These are phyloP conservation scores for Aproaerema taeniolella DNA, from an alignment of 2,888 invertebrate species.

Conservation along the genomic window DNA sequence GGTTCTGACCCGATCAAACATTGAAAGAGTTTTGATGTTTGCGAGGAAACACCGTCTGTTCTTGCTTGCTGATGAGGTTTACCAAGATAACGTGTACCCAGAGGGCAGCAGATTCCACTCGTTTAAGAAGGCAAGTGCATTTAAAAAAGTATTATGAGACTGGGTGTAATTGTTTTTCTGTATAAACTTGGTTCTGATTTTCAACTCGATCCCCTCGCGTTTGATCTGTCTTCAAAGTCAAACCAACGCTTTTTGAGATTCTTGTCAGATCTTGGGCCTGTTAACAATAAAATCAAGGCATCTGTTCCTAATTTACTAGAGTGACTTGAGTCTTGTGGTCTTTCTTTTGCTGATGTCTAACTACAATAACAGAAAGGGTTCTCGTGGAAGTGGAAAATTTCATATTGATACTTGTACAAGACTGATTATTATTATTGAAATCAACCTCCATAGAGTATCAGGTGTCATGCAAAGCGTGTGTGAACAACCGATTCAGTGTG, in stretches of 20 bases:
- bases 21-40: constrained; percentile 94
- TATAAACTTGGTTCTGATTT: not conserved
- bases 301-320: too few relatives aligned
- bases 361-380: not conserved
- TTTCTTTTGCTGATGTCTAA: too few relatives aligned
- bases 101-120: not conserved
- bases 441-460: too few relatives aligned
- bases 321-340: too few relatives aligned
- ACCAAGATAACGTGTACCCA: constrained; percentile 91
- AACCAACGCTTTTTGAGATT: too few relatives aligned
- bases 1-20: constrained; percentile 92
- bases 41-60: constrained; percentile 90
- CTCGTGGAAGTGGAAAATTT: not conserved
- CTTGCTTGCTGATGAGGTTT: constrained; percentile 96
- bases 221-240: too few relatives aligned
- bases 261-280: too few relatives aligned
- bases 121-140: not conserved
- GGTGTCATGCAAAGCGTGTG: too few relatives aligned
- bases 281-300: too few relatives aligned
- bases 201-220: too few relatives aligned
- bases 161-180: not conserved
- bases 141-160: not conserved
- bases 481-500: too few relatives aligned
- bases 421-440: too few relatives aligned
- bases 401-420: not conserved